Evolutionary conservation across 1,140 invertebrate species (phyloP), one percentile per base, ranked within the genome.

Genomic region (Nasonia longicornis): DNA sequence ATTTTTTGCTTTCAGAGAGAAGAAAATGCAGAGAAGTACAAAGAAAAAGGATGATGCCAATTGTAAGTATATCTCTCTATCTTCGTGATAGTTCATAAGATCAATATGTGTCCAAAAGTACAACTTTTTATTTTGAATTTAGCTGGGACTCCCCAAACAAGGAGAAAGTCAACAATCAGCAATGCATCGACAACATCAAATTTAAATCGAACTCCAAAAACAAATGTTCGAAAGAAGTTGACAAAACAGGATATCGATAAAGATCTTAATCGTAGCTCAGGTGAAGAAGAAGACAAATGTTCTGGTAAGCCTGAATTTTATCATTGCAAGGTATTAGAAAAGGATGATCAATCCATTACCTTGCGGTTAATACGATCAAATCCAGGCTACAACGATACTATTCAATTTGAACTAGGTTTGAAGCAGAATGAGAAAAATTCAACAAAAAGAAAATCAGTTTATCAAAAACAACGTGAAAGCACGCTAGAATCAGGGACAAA

Each of bases 21-120:
- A 31, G 45, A 74, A 74, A 63, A 74, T 74, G 72, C 6, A 16
- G 35, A 58, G 14, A 7, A 58, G 58, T 74, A 48, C 31, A 63
- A 74, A 20, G 48, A 63, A 20, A 63, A 31, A 35, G 26, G 58
- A 3, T n/a, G 11, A 22, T 58, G 4, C 2, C 0, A 58, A 20
- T 58, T 20, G 52, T 58, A 58, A 58, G 52, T 58, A 20, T 6
- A n/a, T 3, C 63, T 74, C 11, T 58, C 58, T 29, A 6, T 73
- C 16, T 74, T 20, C 2, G 38, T 8, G 8, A 42, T 42, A n/a
- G 20, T n/a, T 20, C n/a, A n/a, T 20, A 4, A 7, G 3, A 38
- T 42, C 38, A 20, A 20, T 20, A 3, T 20, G 20, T n/a, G 16
- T 7, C 3, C 7, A 58, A 0, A n/a, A 16, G 4, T 58, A 58